Percentiles rank a stretch among this genome's conserved stretches.
Evolutionary conservation across 2,797 vertebrate genomes (phyloP).

Genomic region (Mus spretus): DNA sequence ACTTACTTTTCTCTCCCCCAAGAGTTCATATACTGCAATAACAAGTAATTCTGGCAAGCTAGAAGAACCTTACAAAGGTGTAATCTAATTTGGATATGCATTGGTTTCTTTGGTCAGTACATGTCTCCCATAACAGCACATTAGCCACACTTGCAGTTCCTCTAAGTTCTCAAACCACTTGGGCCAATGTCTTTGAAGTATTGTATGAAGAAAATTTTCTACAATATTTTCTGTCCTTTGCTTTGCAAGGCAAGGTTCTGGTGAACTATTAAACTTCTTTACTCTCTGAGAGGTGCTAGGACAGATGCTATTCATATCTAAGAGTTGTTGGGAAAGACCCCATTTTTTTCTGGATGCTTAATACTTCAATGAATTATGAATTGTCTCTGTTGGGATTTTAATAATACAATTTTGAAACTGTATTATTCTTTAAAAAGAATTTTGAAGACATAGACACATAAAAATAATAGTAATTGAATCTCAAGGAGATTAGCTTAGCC

Average conservation of each 20-base stretch:
- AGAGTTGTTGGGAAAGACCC: background rate
- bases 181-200: slow-evolving; percentile 49
- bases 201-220: background rate
- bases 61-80: background rate
- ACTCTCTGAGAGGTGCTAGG: background rate
- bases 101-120: background rate
- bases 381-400: slow-evolving; percentile 28
- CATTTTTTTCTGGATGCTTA: background rate
- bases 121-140: background rate
- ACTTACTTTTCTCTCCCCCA: slow-evolving; percentile 29
- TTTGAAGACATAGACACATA: slow-evolving; percentile 4
- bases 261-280: slow-evolving; percentile 18
- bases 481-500: slow-evolving; percentile 22
- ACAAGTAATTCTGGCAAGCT: background rate
- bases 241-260: slow-evolving; percentile 61
- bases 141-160: background rate
- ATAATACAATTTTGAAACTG: slow-evolving; percentile 50
- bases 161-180: background rate
- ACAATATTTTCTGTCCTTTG: background rate
- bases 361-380: slow-evolving; percentile 58
- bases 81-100: background rate
- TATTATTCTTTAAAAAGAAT: background rate
- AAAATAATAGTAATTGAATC: slow-evolving; percentile 38
- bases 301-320: background rate
- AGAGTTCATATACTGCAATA: background rate